A percentile compares a stretch with the other conserved stretches of the same genome.
phyloP scores from a whole-genome alignment of 2,113 vertebrate genomes.

The Ginglymostoma cirratum region DNA sequence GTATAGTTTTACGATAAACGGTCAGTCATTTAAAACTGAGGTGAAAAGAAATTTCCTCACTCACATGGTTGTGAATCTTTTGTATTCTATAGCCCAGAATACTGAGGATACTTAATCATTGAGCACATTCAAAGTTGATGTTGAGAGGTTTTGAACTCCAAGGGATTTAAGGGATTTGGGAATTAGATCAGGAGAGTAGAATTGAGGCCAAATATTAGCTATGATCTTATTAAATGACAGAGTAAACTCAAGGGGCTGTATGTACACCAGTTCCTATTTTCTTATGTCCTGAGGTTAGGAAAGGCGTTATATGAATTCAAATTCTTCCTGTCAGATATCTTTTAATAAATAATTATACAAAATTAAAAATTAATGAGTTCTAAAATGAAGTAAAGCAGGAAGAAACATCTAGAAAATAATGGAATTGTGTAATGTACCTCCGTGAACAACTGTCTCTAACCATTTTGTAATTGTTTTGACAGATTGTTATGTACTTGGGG shows the following conservation, averaged over 20 bases:
- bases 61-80: too few species aligned
- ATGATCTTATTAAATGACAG: not conserved
- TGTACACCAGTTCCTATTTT: not conserved
- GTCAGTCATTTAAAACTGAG: too few species aligned
- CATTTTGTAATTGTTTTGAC: constrained; percentile 40
- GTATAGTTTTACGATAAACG: too few species aligned
- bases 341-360: not conserved
- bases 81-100: too few species aligned
- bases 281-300: not conserved
- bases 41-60: too few species aligned
- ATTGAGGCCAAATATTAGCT: not conserved
- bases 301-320: not conserved
- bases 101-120: too few species aligned
- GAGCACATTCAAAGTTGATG: too few species aligned
- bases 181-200: not conserved
- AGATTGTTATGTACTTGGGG: constrained; percentile 93
- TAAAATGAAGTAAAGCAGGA: not conserved
- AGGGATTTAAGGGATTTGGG: too few species aligned
- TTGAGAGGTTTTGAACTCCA: too few species aligned
- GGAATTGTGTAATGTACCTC: not conserved
- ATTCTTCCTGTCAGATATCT: not conserved
- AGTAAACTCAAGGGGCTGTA: not conserved
- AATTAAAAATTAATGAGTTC: not conserved
- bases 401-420: not conserved
- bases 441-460: not conserved